These are phyloP conservation scores for Cariama cristata DNA, from an alignment of 2,113 vertebrate genomes.

Conservation along the genomic window DNA sequence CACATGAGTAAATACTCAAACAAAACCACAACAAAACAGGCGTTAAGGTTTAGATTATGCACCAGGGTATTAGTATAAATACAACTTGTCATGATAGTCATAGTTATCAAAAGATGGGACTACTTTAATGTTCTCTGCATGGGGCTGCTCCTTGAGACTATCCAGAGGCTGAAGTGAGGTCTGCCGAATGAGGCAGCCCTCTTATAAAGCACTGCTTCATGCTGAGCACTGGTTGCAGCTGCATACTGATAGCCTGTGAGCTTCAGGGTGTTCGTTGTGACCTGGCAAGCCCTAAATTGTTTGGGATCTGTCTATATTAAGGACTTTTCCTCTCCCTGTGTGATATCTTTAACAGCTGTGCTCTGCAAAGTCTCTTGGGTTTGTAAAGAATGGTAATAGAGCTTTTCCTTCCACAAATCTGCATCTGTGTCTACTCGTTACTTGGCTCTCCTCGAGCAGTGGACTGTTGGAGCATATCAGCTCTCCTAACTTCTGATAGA, in stretches of 20 bases:
- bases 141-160: background rate
- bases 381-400: background rate
- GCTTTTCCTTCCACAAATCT: background rate
- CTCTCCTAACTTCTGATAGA: background rate
- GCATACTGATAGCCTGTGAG: background rate
- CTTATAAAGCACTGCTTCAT: background rate
- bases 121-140: slow-evolving; percentile 9
- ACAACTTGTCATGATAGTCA: background rate
- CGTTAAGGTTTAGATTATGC: background rate
- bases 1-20: background rate
- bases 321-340: background rate
- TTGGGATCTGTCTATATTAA: background rate
- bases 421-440: background rate
- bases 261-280: background rate
- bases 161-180: background rate
- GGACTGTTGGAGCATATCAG: background rate
- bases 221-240: background rate
- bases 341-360: background rate
- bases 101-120: background rate
- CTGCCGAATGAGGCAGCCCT: background rate
- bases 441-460: background rate
- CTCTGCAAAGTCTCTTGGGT: background rate
- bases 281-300: background rate
- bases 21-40: background rate
- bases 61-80: background rate